A percentile compares a stretch with the other conserved stretches of the same genome.
These are phyloP conservation scores for Dysidea cf. avara DNA, from an alignment of 37 sponge, comb jelly and placozoan species.

Conservation along the genomic window DNA sequence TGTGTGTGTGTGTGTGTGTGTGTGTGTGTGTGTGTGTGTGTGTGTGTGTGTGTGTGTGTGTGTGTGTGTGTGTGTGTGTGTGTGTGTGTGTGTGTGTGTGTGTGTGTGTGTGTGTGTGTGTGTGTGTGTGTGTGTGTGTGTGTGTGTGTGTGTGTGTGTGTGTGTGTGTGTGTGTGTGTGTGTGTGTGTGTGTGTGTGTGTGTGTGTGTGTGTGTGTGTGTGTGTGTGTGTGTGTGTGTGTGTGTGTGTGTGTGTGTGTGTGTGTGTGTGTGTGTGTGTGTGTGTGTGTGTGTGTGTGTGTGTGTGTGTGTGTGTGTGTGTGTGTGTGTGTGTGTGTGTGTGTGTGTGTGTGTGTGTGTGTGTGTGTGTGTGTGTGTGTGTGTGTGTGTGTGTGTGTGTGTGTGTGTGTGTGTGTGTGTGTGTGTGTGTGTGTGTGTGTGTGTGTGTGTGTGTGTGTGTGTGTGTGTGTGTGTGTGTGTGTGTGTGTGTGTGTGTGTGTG, in stretches of 20 bases:
- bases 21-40: not conserved
- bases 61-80: not conserved
- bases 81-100: not conserved
- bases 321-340: too few relatives aligned
- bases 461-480: too few relatives aligned
- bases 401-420: not conserved
- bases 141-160: not conserved
- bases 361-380: too few relatives aligned
- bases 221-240: constrained; percentile 14
- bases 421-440: too few relatives aligned
- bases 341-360: too few relatives aligned
- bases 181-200: not conserved
- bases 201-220: not conserved
- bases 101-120: not conserved
- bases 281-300: not conserved
- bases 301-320: too few relatives aligned
- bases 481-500: too few relatives aligned
- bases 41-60: not conserved
- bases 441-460: too few relatives aligned
- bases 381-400: too few relatives aligned
- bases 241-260: not conserved
- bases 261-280: not conserved
- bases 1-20: constrained; percentile 15
- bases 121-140: not conserved
- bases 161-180: not conserved